A percentile compares a stretch with the other conserved stretches of the same genome.
Conservation (phyloP, 2,113 vertebrate genomes). For the Thunnus maccoyii region DNA sequence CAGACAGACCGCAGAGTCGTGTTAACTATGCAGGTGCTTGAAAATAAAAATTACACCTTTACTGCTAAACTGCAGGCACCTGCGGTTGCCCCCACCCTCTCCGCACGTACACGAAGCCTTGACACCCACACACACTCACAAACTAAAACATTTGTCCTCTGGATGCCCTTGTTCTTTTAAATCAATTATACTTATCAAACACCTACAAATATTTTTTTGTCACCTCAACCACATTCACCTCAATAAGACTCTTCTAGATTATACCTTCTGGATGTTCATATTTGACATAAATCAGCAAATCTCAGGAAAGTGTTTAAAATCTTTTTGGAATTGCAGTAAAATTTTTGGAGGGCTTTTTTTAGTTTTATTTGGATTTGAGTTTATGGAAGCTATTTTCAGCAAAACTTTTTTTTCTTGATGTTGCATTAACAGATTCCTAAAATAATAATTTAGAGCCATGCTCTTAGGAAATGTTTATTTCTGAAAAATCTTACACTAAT, state of each 20-base stretch:
- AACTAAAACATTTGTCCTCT: background rate
- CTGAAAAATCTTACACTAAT: background rate
- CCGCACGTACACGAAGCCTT: too few species aligned
- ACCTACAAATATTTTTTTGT: background rate
- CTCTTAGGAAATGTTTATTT: background rate
- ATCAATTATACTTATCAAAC: background rate
- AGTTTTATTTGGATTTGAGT: background rate
- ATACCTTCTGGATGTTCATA: background rate
- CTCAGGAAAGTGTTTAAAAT: background rate
- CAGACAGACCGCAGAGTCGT: background rate
- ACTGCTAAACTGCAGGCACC: background rate
- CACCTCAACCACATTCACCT: background rate
- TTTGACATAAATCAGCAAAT: slow-evolving; percentile 7
- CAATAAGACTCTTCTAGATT: background rate
- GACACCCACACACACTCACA: background rate
- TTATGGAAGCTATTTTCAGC: background rate
- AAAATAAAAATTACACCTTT: slow-evolving; percentile 27
- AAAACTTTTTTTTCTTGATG: background rate
- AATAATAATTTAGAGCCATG: background rate
- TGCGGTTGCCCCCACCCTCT: background rate
- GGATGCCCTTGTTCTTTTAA: background rate
- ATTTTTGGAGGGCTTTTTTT: background rate
- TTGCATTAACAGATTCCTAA: background rate
- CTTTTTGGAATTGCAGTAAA: background rate
- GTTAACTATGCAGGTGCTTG: slow-evolving; percentile 31